Conservation (phyloP, 2,113 vertebrate species). For the Muntiacus reevesi region DNA sequence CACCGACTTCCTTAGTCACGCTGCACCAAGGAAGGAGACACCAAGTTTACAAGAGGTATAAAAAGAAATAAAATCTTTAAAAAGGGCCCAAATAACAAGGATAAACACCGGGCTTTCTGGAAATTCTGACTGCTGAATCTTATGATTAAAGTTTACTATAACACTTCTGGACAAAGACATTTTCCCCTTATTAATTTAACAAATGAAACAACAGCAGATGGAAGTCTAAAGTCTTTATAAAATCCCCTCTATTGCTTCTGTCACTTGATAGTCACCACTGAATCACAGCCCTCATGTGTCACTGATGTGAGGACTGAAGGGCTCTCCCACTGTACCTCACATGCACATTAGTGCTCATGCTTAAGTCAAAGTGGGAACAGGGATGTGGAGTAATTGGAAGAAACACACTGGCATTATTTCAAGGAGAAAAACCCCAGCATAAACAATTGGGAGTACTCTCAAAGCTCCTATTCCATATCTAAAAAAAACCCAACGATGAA, state of each 20-base stretch:
- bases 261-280: background rate
- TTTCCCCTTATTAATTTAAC: background rate
- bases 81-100: background rate
- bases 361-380: background rate
- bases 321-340: background rate
- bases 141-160: background rate
- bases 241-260: background rate
- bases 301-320: background rate
- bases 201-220: background rate
- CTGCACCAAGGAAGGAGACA: conserved; percentile 76
- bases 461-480: background rate
- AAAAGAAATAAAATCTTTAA: background rate
- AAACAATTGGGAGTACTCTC: background rate
- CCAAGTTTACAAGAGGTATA: conserved; percentile 12
- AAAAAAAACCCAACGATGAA: background rate
- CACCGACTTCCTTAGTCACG: conserved; percentile 93
- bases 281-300: background rate
- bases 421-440: background rate
- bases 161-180: background rate
- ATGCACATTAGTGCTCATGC: rapidly evolving
- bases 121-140: background rate
- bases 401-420: background rate
- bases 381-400: background rate
- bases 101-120: background rate
- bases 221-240: background rate